A percentile compares a stretch with the other conserved stretches of the same genome.
Evolutionary conservation across 2,113 vertebrate species (phyloP).

Genomic region (Rhipidura dahli): DNA sequence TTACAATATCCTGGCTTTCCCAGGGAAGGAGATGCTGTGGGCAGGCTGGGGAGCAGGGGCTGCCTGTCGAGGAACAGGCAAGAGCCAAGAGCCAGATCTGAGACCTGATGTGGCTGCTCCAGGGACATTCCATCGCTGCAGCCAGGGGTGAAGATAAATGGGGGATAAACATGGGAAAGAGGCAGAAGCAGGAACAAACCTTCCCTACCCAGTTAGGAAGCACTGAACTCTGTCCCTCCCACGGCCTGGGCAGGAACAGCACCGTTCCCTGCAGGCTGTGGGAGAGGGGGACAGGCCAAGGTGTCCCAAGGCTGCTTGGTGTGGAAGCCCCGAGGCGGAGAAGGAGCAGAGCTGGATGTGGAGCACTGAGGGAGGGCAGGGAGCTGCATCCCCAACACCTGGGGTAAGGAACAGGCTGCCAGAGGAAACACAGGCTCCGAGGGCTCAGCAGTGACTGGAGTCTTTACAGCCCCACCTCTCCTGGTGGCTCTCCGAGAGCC

Average conservation of each 20-base stretch:
- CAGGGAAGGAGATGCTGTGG: neutral
- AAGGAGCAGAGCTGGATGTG: neutral
- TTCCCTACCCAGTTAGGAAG: neutral
- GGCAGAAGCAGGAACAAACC: neutral
- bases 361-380: neutral
- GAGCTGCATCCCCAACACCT: neutral
- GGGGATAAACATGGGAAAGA: neutral
- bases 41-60: neutral
- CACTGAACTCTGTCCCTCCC: neutral
- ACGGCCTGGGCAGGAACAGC: neutral
- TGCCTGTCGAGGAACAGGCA: neutral
- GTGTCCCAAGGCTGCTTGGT: neutral
- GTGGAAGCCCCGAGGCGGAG: neutral
- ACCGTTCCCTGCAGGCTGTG: neutral
- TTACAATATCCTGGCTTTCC: rapidly evolving
- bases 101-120: neutral
- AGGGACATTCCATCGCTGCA: neutral
- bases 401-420: neutral
- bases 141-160: neutral
- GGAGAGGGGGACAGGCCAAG: neutral
- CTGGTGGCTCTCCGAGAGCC: neutral
- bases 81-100: neutral
- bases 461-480: neutral
- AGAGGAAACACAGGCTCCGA: neutral
- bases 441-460: neutral